phyloP scores from a whole-genome alignment of 2,113 vertebrate species.

The Talpa occidentalis region DNA sequence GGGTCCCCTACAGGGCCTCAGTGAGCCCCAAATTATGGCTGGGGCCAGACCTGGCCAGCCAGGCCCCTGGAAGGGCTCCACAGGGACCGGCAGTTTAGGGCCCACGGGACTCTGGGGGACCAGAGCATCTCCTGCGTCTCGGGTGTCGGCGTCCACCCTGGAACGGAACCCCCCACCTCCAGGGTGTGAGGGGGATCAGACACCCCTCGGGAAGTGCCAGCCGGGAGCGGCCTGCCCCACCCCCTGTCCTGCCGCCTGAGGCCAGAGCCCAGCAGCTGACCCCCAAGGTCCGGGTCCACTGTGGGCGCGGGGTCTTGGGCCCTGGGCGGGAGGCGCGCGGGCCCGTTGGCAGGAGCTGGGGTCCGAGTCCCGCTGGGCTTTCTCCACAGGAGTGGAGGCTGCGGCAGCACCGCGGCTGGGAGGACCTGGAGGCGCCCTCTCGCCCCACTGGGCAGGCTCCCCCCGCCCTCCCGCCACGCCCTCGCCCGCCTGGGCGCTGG shows the following conservation, averaged over 20 bases:
- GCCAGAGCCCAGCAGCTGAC: neutral
- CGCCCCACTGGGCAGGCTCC: no score
- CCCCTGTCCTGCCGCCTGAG: no score
- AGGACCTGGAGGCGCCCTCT: no score
- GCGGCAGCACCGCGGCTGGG: no score
- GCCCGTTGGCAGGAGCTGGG: neutral
- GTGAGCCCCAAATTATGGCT: neutral
- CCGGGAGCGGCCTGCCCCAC: neutral
- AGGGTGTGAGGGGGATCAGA: neutral
- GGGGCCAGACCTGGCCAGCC: neutral
- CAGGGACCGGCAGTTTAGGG: neutral
- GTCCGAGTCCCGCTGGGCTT: no score
- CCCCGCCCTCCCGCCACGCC: no score
- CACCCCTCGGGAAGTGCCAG: neutral
- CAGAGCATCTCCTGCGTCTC: rapidly evolving
- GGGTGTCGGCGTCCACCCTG: neutral
- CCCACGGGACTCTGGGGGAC: neutral
- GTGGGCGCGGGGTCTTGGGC: neutral
- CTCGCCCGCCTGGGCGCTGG: no score
- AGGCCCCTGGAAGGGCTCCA: neutral
- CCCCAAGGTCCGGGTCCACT: neutral
- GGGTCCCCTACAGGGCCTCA: neutral
- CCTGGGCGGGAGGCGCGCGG: neutral
- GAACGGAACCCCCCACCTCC: neutral
- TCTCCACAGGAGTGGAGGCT: no score